Conservation (phyloP, 2,888 invertebrate genomes). For the Ceramica pisi region DNA sequence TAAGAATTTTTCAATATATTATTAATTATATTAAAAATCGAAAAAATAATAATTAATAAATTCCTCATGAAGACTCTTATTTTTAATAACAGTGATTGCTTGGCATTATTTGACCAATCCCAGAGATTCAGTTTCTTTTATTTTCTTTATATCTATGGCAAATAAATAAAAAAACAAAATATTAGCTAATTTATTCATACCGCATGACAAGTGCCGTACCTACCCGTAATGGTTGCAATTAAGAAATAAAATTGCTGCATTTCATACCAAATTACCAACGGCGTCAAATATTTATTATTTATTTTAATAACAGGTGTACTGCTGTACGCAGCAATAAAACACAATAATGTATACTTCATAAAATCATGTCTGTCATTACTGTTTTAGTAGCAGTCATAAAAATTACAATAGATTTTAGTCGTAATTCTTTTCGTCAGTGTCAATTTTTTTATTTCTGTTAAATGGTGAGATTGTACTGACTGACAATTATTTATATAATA, state of each 20-base stretch:
- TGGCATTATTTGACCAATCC: neutral
- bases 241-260: conserved; percentile 4
- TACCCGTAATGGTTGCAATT: neutral
- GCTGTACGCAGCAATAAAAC: conserved; percentile 2
- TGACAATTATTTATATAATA: neutral
- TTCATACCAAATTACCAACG: neutral
- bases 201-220: neutral
- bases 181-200: neutral
- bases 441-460: neutral
- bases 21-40: no score
- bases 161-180: no score
- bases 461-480: neutral
- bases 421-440: neutral
- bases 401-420: conserved; percentile 7
- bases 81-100: conserved; percentile 3
- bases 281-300: neutral
- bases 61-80: neutral
- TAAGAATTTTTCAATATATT: no score
- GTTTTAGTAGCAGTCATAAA: conserved; percentile 18
- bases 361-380: conserved; percentile 11
- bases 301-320: conserved; percentile 7
- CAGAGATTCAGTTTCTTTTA: neutral
- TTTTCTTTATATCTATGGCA: neutral
- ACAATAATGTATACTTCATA: conserved; percentile 8
- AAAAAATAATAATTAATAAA: neutral